phyloP scores from a whole-genome alignment of 2,113 vertebrate genomes.

The Coregonus clupeaformis region DNA sequence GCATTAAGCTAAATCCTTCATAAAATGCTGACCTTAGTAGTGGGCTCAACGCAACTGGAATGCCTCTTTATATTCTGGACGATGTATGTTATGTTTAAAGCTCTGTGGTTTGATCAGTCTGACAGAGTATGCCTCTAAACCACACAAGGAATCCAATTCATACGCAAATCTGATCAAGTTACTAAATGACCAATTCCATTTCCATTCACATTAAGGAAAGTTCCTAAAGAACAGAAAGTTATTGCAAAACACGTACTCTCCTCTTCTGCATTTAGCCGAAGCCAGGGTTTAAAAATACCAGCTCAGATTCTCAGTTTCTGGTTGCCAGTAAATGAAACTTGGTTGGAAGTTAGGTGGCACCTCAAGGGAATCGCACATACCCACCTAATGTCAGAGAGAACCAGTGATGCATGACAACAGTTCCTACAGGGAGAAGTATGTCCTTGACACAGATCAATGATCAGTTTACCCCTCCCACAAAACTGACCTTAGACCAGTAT shows the following conservation, averaged over 20 bases:
- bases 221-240: conserved; percentile 49
- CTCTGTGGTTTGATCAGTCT: too few species aligned
- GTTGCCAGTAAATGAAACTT: conserved; percentile 67
- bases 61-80: too few species aligned
- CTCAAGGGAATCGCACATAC: not conserved
- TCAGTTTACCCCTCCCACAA: too few species aligned
- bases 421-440: too few species aligned
- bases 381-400: conserved; percentile 19
- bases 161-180: not conserved
- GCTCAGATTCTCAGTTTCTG: conserved; percentile 70
- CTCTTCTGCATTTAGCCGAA: conserved; percentile 52
- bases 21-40: too few species aligned
- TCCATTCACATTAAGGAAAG: conserved; percentile 34
- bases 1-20: too few species aligned
- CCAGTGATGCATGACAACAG: conserved; percentile 18
- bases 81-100: too few species aligned
- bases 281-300: conserved; percentile 62
- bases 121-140: not conserved
- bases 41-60: too few species aligned
- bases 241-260: conserved; percentile 35
- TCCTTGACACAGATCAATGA: too few species aligned
- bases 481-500: too few species aligned
- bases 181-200: not conserved
- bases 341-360: conserved; percentile 18
- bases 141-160: not conserved